phyloP scores from a whole-genome alignment of 2,888 invertebrate genomes.

The Philhelius pedissequus region DNA sequence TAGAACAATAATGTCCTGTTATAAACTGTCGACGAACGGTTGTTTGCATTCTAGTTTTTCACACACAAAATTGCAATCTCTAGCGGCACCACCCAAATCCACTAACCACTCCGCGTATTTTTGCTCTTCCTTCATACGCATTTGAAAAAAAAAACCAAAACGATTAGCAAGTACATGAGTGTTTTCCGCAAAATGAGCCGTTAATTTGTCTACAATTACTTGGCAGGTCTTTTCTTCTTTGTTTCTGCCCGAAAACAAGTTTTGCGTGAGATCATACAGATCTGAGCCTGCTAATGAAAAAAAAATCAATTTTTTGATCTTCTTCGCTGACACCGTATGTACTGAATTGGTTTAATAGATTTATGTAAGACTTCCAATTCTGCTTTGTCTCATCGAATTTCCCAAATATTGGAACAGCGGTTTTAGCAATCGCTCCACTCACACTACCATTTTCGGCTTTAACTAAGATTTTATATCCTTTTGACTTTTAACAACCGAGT shows the following conservation, averaged over 20 bases:
- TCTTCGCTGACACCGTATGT: background rate
- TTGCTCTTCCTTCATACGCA: slow-evolving; percentile 15
- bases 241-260: background rate
- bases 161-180: slow-evolving; percentile 25
- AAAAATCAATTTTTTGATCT: slow-evolving; percentile 1
- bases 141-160: slow-evolving; percentile 29
- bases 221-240: background rate
- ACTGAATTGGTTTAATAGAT: slow-evolving; percentile 14
- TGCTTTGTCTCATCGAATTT: background rate
- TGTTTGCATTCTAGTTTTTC: slow-evolving; percentile 21
- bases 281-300: slow-evolving; percentile 14
- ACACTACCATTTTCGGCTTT: background rate
- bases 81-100: slow-evolving; percentile 1
- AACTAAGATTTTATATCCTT: background rate
- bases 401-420: background rate
- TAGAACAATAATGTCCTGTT: slow-evolving; percentile 40
- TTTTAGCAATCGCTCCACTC: background rate
- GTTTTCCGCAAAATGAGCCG: background rate
- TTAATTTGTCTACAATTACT: background rate
- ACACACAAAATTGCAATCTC: slow-evolving; percentile 1
- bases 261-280: slow-evolving; percentile 7
- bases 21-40: slow-evolving; percentile 43
- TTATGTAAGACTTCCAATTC: background rate
- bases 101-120: background rate
- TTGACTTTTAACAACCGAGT: background rate